These are phyloP conservation scores for Ochropleura leucogaster DNA, from an alignment of 2,888 invertebrate genomes.

Conservation along the genomic window DNA sequence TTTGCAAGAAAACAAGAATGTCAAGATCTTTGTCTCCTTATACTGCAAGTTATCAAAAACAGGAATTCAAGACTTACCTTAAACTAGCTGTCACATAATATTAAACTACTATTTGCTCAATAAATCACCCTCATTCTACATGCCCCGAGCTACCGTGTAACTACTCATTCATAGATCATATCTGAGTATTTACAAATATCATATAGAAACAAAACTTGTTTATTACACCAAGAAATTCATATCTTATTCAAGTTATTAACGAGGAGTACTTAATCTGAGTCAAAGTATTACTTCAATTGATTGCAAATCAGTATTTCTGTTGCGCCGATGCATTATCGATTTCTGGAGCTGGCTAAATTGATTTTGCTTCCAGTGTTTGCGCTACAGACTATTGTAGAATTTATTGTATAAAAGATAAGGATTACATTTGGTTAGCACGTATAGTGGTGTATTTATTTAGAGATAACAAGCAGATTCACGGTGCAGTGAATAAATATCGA, in stretches of 20 bases:
- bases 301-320: conserved; percentile 55
- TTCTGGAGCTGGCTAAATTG: conserved; percentile 41
- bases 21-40: neutral
- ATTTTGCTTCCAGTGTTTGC: conserved; percentile 26
- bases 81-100: conserved; percentile 22
- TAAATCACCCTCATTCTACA: conserved; percentile 37
- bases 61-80: neutral
- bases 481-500: conserved; percentile 55
- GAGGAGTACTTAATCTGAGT: conserved; percentile 53
- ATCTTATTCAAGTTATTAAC: conserved; percentile 57
- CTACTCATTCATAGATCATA: conserved; percentile 48
- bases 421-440: neutral
- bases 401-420: neutral
- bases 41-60: conserved; percentile 24
- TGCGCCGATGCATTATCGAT: conserved; percentile 42
- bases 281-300: conserved; percentile 58
- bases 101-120: conserved; percentile 25
- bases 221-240: conserved; percentile 38
- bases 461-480: conserved; percentile 65
- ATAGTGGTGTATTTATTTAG: conserved; percentile 48
- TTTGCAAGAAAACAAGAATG: neutral
- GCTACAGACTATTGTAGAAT: conserved; percentile 24
- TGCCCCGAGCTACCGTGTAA: conserved; percentile 28
- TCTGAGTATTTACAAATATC: conserved; percentile 50
- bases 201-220: conserved; percentile 51